Evolutionary conservation across 2,888 invertebrate species (phyloP), one percentile per base, ranked within the genome.

Genomic region (Augiades crinisus): DNA sequence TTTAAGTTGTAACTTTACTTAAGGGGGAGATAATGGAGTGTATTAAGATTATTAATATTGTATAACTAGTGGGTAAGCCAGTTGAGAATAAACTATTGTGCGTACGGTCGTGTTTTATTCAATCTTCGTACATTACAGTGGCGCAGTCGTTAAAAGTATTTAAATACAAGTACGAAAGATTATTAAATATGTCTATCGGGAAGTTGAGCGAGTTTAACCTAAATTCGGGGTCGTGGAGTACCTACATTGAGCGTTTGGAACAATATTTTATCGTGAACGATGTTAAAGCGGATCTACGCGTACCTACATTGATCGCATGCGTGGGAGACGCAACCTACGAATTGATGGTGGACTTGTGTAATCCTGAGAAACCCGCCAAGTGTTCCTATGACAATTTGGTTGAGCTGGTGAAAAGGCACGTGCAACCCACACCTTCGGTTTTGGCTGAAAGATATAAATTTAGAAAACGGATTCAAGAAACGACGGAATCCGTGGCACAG

Each of bases 251-350:
- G 7, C 14, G 54, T 0, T 12, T 54, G 10, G 54, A 54, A 31
- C 47, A 49, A 14, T 54, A 54, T 17, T 54, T 54, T 21, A 6
- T 54, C 0, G 49, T 54, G 3, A 54, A 54, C 14, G 13, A 49
- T 0, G 27, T 49, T 1, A 38, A 31, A 17, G 6, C 1, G 1
- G 54, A 54, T 1, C 5, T 45, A 4, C 10, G 16, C 7, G 50
- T 54, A 8, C 41, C 46, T 2, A 50, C 50, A 22, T 41, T 50
- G 17, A 54, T 54, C 3, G 46, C 47, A 0, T 40, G 49, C 5
- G 40, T 54, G 30, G 50, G 54, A 0, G 41, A 34, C n/a, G 50
- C 34, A 12, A 36, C 46, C 1, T 52, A 55, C 14, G 52, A 52
- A 22, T 21, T 55, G 5, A 21, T 55, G 34, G 51, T 47, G 4